These are phyloP conservation scores for Steinernema scapterisci DNA, from an alignment of 2,888 invertebrate species.

Conservation along the genomic window DNA sequence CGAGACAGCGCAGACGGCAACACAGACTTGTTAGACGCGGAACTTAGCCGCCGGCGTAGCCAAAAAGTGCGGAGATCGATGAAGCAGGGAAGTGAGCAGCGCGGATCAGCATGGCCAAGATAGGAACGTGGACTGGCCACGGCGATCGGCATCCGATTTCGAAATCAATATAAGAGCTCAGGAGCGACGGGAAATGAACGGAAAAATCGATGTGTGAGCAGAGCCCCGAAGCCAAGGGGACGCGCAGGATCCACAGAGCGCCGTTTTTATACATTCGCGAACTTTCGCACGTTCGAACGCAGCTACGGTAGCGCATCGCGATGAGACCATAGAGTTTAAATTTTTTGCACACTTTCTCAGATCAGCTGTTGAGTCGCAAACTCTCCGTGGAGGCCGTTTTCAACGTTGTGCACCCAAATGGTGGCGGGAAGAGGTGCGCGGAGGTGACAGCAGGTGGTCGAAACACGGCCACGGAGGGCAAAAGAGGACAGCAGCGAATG, in stretches of 20 bases:
- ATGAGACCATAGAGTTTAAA: not conserved
- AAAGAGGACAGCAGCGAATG: not conserved
- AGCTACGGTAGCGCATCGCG: slow-evolving; percentile 14
- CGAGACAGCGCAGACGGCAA: too few relatives aligned
- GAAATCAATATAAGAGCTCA: slow-evolving; percentile 10
- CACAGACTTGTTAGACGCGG: too few relatives aligned
- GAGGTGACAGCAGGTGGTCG: not conserved
- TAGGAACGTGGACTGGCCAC: not conserved
- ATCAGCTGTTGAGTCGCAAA: not conserved
- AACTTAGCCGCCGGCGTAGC: too few relatives aligned
- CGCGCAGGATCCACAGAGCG: slow-evolving; percentile 20
- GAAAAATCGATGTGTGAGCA: not conserved
- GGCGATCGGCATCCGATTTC: not conserved
- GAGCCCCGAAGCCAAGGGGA: slow-evolving; percentile 1
- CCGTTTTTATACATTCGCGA: slow-evolving; percentile 32
- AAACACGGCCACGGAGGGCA: not conserved
- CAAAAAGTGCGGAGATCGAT: too few relatives aligned
- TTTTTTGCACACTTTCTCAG: not conserved
- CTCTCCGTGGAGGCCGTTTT: too few relatives aligned
- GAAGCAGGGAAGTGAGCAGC: too few relatives aligned
- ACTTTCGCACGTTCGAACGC: slow-evolving; percentile 28
- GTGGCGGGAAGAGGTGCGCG: not conserved
- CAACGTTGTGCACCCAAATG: slow-evolving; percentile 5
- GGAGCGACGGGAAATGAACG: not conserved
- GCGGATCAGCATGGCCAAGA: not conserved